Conservation (phyloP, 2,113 vertebrate genomes). For the Pandion haliaetus region DNA sequence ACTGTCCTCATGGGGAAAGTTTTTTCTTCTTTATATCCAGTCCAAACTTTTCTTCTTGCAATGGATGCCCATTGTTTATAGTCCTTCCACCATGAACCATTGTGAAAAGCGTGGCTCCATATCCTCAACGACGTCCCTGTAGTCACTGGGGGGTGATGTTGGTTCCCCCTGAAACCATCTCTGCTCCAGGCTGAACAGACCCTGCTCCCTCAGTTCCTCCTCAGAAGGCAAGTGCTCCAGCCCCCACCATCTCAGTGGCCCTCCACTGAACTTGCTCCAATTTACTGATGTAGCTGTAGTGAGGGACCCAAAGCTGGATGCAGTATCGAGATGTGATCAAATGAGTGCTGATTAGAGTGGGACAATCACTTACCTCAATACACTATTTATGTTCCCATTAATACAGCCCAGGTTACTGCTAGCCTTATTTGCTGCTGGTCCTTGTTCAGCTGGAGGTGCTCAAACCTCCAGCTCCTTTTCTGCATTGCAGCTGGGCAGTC, state of each 20-base stretch:
- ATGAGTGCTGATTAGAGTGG: not conserved
- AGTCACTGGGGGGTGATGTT: not conserved
- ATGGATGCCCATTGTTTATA: not conserved
- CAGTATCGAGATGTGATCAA: not conserved
- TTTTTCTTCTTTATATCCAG: not conserved
- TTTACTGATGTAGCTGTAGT: not conserved
- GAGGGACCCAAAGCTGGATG: not conserved
- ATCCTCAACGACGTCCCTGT: not conserved
- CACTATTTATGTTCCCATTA: not conserved
- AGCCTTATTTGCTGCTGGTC: not conserved
- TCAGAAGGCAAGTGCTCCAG: not conserved
- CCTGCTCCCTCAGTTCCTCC: not conserved
- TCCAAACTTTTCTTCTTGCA: not conserved
- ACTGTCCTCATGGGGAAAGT: not conserved
- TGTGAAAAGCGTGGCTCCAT: not conserved
- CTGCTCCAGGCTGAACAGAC: not conserved
- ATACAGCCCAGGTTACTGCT: not conserved
- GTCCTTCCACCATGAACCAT: not conserved
- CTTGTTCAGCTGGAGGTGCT: not conserved
- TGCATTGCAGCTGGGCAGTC: not conserved
- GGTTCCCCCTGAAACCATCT: not conserved
- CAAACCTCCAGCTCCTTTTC: not conserved
- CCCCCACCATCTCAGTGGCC: not conserved
- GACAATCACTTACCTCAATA: not conserved
- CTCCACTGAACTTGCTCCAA: not conserved